A percentile compares a stretch with the other conserved stretches of the same genome.
These are phyloP conservation scores for Aptenodytes forsteri DNA, from an alignment of 2,113 vertebrate species.

Conservation along the genomic window DNA sequence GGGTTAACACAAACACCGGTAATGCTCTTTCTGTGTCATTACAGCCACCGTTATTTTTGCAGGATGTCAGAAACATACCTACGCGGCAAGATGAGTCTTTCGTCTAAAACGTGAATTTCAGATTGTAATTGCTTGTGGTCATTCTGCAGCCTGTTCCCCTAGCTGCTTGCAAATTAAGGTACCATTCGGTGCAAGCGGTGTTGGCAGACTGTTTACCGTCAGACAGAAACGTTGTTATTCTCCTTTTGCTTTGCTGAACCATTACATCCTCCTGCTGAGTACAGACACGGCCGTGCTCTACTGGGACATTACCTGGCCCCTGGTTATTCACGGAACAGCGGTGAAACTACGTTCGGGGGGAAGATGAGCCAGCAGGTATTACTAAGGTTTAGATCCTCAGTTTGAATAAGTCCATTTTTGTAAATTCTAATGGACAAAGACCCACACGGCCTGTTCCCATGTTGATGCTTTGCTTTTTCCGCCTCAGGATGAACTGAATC, in stretches of 20 bases:
- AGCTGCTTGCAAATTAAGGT: neutral
- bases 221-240: neutral
- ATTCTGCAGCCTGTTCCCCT: neutral
- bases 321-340: neutral
- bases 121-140: neutral
- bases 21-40: neutral
- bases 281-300: fast-evolving
- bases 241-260: neutral
- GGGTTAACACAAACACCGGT: too few species aligned
- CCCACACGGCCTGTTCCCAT: too few species aligned
- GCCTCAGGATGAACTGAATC: fast-evolving
- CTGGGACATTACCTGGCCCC: neutral
- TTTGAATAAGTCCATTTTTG: neutral
- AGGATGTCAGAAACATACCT: neutral
- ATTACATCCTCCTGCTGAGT: neutral
- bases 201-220: neutral
- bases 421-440: neutral
- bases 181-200: fast-evolving
- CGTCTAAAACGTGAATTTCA: neutral
- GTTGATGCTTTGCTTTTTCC: neutral
- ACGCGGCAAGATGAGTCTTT: neutral
- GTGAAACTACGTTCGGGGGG: neutral
- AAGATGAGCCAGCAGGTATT: neutral
- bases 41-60: neutral
- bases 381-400: fast-evolving